Base-by-base conservation (phyloP, 30 jellyfish, hydroid and myxozoan genomes). In the Rhopilema esculentum region DNA sequence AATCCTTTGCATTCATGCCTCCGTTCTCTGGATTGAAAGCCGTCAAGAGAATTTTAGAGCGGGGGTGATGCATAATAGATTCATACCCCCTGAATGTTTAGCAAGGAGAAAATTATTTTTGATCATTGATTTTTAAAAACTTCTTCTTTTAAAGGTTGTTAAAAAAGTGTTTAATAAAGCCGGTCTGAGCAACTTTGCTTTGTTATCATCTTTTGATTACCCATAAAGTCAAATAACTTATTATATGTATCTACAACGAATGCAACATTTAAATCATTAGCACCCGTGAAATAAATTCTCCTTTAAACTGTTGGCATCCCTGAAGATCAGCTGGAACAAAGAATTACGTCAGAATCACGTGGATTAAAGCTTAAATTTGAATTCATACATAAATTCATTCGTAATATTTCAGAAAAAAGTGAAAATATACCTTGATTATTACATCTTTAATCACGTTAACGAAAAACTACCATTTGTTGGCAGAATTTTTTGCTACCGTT, bases 41-140 rank as follows among this genome's bases (percentile, higher is more conserved):
- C 94, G 84, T 87, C 28, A 85, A 48, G 50, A 75, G 80, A 67
- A 31, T 30, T 12, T 27, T 87, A 75, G 76, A 69, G 94, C 84
- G 73, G 94, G 94, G 91, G 94, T 52, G 72, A 67, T 32, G 75
- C 31, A 29, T 22, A 76, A 57, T 87, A 85, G 94, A 73, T 85
- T 87, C 83, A 72, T 64, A 72, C 83, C 94, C 94, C 94, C 94
- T 69, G 88, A 65, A 29, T 75, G 48, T 20, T 0, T 0, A 0
- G 16, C 9, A 15, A 32, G 88, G 94, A 85, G 94, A 85, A 85
- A 33, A 73, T 85, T 31, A 72, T 20, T 30, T 61, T 75, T 85
- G 94, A 85, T 85, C 94, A 40, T n/a, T 73, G 63, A 28, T 9
- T 63, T 0, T 64, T 62, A 62, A 16, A 33, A 4, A 27, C 23